Evolutionary conservation across 2,888 invertebrate genomes (phyloP), one percentile per base, ranked within the genome.

Genomic region (Aphidius colemani): DNA sequence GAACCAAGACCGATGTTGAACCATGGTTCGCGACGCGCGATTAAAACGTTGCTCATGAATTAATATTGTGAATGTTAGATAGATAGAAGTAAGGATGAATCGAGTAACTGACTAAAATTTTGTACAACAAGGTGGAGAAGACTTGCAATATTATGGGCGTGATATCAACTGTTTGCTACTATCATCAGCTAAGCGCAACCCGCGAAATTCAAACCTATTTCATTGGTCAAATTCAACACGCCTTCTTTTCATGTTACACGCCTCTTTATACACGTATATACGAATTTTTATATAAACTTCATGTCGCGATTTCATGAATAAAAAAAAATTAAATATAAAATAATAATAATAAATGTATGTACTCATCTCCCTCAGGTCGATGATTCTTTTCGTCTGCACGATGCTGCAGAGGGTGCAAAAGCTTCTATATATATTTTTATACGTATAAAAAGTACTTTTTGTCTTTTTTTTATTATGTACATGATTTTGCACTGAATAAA

Each of bases 11-110:
- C 39, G 48, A 44, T 56, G 49, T 55, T 53, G 59, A 59, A 59
- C 59, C 59, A 64, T 59, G 53, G 59, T 49, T 59, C 55, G 48
- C 45, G 41, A 64, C 50, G 51, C 60, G 51, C 60, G 43, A 60
- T 51, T 60, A 10, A 30, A 30, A 44, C 55, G 59, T 46, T 58
- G 49, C 49, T 53, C 55, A 41, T 49, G 56, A 46, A 39, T 40
- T 39, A 64, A 61, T 64, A 61, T 30, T 30, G 4, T 30, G 61
- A 61, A 51, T 51, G 13, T 9, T 6, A 57, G 53, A 60, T 55
- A 11, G 57, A 46, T 46, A 46, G 57, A 57, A 46, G 11, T 48
- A 40, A 57, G 10, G 18, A 46, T 57, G 30, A 45, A 57, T 8
- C 30, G 30, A 30, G 45, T 57, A 46, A 57, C 18, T 57, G 57